phyloP scores from a whole-genome alignment of 2,888 invertebrate genomes.

The Xiphydria camelus region DNA sequence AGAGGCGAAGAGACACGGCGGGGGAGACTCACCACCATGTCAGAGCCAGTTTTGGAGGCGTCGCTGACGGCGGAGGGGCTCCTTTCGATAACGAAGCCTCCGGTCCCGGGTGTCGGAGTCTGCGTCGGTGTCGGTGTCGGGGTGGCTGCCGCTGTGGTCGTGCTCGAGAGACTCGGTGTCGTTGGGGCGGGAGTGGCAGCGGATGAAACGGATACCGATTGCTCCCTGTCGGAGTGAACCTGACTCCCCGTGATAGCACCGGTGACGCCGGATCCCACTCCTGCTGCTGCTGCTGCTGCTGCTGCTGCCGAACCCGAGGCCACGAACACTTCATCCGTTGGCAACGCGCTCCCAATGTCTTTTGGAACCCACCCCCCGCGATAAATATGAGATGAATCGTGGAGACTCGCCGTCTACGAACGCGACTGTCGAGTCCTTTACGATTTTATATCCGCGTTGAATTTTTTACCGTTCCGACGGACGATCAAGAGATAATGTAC shows the following conservation, averaged over 20 bases:
- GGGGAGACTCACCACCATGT: slow-evolving; percentile 66
- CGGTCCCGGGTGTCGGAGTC: slow-evolving; percentile 47
- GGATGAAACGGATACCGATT: slow-evolving; percentile 36
- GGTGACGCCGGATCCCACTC: slow-evolving; percentile 47
- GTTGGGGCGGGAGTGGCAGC: slow-evolving; percentile 28
- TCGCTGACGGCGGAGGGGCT: slow-evolving; percentile 70
- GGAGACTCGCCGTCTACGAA: background rate
- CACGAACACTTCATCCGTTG: slow-evolving; percentile 55
- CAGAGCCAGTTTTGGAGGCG: slow-evolving; percentile 68
- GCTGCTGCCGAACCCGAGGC: slow-evolving; percentile 49
- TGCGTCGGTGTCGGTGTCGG: slow-evolving; percentile 29
- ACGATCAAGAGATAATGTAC: slow-evolving; percentile 6
- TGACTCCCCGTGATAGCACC: slow-evolving; percentile 36
- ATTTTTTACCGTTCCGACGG: background rate
- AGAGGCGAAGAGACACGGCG: too few relatives aligned
- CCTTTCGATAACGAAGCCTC: slow-evolving; percentile 47
- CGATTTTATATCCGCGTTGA: background rate
- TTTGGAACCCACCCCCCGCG: background rate
- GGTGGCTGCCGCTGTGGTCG: slow-evolving; percentile 37
- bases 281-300: slow-evolving; percentile 44
- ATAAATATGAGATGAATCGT: background rate
- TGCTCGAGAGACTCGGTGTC: slow-evolving; percentile 41
- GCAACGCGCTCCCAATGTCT: slow-evolving; percentile 30
- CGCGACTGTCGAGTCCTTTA: background rate
- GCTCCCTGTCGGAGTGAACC: slow-evolving; percentile 47